Evolutionary conservation across 2,888 invertebrate genomes (phyloP), one percentile per base, ranked within the genome.

Genomic region (Sympetrum striolatum): DNA sequence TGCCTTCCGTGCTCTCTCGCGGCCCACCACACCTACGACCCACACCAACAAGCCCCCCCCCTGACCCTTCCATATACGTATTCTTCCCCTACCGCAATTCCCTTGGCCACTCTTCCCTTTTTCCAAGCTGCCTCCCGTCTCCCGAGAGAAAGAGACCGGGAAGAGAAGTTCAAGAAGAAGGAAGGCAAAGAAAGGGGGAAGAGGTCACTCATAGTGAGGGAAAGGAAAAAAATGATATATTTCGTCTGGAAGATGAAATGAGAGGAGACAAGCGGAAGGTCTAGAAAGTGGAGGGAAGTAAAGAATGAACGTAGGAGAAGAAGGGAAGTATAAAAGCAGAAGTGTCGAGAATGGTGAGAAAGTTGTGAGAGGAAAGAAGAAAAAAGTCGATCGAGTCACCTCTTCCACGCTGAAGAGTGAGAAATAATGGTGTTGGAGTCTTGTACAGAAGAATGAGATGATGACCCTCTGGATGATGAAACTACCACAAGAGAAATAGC

Each of bases 361-460:
- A 64, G 64, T 64, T 25, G n/a, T 8, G 64, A 22, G 64, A 80
- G 80, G 37, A 37, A 31, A 35, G 80, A 44, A 22, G 22, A 8
- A 31, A 31, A 73, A 25, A 73, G 25, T 73, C 31, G 73, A 73
- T 25, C 31, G 31, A 31, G 31, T 1, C 73, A 31, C 15, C 35
- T 39, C 86, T 35, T 64, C 39, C 80, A 39, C 4, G n/a, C 80
- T n/a, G 64, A n/a, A 64, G 60, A 86, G 86, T 22, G 39, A 48
- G 86, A 86, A 86, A 86, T 86, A 86, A 86, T 86, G 60, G 86
- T 86, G 86, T 86, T 35, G 31, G 73, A 73, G 73, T 25, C 73
- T 15, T n/a, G 73, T 73, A 31, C 73, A 58, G 48, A 58, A 35
- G 58, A 58, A 82, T 53, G 25, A 31, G 64, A 37, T 64, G 60